These are phyloP conservation scores for Acanthosepion pharaonis DNA, from an alignment of 2,888 invertebrate genomes.

Conservation along the genomic window DNA sequence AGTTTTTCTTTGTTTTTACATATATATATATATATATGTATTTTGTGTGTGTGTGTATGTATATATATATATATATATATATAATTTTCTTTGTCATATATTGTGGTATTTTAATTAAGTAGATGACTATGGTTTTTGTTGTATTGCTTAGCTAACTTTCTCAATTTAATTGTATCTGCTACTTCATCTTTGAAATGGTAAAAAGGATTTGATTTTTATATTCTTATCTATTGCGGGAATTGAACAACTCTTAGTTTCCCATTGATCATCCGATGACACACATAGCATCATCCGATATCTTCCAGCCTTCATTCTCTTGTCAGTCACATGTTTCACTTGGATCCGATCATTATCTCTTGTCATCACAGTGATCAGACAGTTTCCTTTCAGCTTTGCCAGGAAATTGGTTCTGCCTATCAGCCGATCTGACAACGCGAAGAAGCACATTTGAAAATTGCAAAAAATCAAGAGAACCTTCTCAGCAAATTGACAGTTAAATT, in stretches of 20 bases:
- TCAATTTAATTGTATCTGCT: not conserved
- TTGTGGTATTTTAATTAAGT: no score
- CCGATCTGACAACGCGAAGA: not conserved
- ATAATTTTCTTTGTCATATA: no score
- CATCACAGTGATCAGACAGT: not conserved
- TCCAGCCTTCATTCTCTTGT: not conserved
- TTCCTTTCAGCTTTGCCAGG: not conserved
- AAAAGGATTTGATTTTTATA: not conserved
- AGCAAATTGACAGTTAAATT: no score
- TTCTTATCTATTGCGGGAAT: not conserved
- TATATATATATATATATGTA: no score
- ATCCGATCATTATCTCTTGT: conserved; percentile 12
- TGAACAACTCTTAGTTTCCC: not conserved
- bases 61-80: no score
- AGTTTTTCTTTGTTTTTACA: no score
- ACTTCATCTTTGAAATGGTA: not conserved
- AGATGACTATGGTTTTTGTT: no score
- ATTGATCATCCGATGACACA: not conserved
- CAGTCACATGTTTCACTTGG: not conserved
- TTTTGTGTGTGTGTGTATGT: no score
- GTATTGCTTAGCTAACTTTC: no score
- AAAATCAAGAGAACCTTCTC: not conserved
- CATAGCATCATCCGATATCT: not conserved
- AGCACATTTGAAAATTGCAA: not conserved
- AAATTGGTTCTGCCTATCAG: not conserved